Percentiles rank a stretch among this genome's conserved stretches.
Conservation (phyloP, 2,113 vertebrate species). For the Aythya baeri region DNA sequence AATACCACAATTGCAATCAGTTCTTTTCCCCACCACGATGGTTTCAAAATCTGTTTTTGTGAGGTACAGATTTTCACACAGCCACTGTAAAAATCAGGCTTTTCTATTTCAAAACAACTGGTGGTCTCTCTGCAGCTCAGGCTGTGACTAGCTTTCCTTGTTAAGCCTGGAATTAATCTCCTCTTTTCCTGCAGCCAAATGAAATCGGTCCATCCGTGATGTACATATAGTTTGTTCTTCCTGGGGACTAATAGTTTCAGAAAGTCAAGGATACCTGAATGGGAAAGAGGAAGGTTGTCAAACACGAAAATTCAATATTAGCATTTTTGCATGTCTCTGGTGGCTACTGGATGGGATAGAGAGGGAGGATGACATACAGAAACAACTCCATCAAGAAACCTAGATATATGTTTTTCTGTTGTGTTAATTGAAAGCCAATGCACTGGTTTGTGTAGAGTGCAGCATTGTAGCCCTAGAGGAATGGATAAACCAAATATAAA, state of each 20-base stretch:
- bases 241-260: neutral
- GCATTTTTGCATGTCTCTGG: neutral
- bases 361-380: neutral
- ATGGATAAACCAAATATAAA: slow-evolving; percentile 17
- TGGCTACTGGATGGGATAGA: neutral
- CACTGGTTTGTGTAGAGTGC: neutral
- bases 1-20: neutral
- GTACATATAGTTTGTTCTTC: neutral
- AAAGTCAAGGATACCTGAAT: neutral
- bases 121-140: neutral
- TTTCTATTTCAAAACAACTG: neutral
- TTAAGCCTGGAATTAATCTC: slow-evolving; percentile 17
- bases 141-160: neutral
- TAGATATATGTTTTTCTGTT: slow-evolving; percentile 18
- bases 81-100: neutral
- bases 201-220: neutral
- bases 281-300: neutral
- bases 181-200: neutral
- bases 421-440: slow-evolving; percentile 12
- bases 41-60: neutral
- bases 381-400: neutral
- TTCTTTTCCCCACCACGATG: neutral
- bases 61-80: neutral
- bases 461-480: neutral
- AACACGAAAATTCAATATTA: neutral